Base-by-base conservation (phyloP, 2,888 invertebrate species). In the Neocrepidodera transversa region DNA sequence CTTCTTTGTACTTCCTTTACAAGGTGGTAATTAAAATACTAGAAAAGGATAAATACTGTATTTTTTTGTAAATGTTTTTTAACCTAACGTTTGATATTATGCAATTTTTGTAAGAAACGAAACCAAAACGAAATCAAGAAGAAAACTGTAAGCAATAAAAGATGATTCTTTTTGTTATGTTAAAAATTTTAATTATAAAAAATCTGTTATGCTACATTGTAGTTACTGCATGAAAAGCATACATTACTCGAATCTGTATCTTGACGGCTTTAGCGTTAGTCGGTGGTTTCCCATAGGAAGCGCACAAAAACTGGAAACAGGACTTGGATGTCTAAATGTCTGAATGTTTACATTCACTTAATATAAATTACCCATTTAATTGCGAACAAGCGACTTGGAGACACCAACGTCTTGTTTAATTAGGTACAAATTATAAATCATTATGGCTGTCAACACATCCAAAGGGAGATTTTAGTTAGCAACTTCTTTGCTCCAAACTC, bases 371-470 rank as follows among this genome's bases (percentile, higher is more conserved):
- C 60, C 58, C 52, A 51, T 58, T 60, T 63, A 63, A 63, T 60
- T 63, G 58, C 58, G 38, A 63, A 63, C 63, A 55, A 59, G 58
- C 57, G 54, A 58, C 52, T 57, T 58, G 51, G 63, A 63, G 55
- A 60, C 60, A 66, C 67, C 60, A 66, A 66, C 57, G 68, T 69
- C 68, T 67, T 69, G 67, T 69, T 69, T 69, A 69, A 69, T 69
- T 69, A 69, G 65, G 66, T 69, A 67, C 67, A 65, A 69, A 69
- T 67, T 67, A 67, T 69, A 67, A 69, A 69, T 67, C 68, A 68
- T 68, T 51, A 66, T 60, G 61, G 58, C 63, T 65, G 65, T 68
- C 67, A 66, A 61, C 70, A 63, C 63, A 60, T 60, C 48, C 58
- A 58, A 63, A 63, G 63, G 63, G 60, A 52, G 51, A 60, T 60